These are phyloP conservation scores for Brachyrhaphis roseni DNA, from an alignment of 2,797 vertebrate species.

Conservation along the genomic window DNA sequence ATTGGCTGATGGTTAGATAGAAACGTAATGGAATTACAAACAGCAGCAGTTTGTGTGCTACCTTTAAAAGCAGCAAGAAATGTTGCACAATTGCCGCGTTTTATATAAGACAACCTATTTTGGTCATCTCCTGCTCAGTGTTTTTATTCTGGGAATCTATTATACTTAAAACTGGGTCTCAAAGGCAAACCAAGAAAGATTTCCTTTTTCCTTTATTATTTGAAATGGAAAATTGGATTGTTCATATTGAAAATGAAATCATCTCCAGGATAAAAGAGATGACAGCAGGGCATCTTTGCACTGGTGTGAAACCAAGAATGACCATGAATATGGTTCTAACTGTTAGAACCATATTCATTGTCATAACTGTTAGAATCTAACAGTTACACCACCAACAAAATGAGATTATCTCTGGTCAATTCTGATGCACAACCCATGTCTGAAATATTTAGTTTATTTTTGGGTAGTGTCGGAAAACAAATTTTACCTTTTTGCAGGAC, in stretches of 20 bases:
- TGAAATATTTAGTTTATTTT: neutral
- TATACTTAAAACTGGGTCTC: neutral
- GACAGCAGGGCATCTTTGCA: neutral
- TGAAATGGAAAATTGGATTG: neutral
- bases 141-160: neutral
- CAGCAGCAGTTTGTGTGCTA: neutral
- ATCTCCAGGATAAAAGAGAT: neutral
- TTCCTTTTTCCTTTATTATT: neutral
- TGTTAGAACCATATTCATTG: too few species aligned
- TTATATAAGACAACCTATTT: neutral
- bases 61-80: neutral
- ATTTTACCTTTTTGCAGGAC: neutral
- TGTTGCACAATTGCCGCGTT: constrained; percentile 1
- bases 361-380: too few species aligned
- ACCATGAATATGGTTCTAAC: neutral
- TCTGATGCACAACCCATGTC: neutral
- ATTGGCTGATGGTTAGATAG: constrained; percentile 3
- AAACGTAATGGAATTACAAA: constrained; percentile 17
- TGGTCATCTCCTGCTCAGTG: neutral
- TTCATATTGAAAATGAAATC: neutral
- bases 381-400: neutral
- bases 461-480: neutral
- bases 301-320: neutral
- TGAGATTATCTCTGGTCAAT: neutral
- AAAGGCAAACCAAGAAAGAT: neutral